A percentile compares a stretch with the other conserved stretches of the same genome.
phyloP scores from a whole-genome alignment of 2,797 vertebrate genomes.

The Hemibagrus guttatus region DNA sequence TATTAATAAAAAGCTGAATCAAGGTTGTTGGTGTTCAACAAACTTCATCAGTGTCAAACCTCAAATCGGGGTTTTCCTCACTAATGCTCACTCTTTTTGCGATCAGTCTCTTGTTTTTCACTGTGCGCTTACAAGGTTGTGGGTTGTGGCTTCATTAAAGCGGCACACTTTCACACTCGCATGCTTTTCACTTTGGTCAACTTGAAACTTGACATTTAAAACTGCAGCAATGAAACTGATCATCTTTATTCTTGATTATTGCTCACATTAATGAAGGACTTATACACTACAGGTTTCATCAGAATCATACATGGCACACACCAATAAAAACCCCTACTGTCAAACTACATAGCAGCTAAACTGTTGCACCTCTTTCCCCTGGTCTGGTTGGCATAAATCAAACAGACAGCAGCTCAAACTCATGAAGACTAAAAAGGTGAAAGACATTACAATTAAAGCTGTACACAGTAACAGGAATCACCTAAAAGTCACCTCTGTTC shows the following conservation, averaged over 20 bases:
- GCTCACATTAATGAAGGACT: neutral
- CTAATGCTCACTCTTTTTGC: neutral
- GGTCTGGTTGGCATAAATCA: neutral
- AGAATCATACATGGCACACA: neutral
- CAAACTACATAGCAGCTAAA: conserved; percentile 4
- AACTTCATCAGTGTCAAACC: neutral
- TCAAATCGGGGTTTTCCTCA: neutral
- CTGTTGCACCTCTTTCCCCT: neutral
- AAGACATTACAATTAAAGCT: neutral
- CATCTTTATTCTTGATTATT: neutral
- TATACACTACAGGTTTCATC: neutral
- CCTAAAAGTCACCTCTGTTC: conserved; percentile 31
- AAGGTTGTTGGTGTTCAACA: neutral
- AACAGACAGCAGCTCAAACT: neutral
- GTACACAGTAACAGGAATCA: neutral
- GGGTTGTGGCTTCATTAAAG: conserved; percentile 56
- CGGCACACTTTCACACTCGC: conserved; percentile 20
- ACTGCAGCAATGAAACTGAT: neutral
- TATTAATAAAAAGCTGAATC: neutral
- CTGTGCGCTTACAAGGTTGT: conserved; percentile 39
- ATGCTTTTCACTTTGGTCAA: conserved; percentile 42
- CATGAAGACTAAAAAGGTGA: neutral
- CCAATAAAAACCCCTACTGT: neutral
- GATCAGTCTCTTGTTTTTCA: neutral
- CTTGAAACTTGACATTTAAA: conserved; percentile 58